Evolutionary conservation across 2,113 vertebrate genomes (phyloP), one percentile per base, ranked within the genome.

Genomic region (Sciurus niger): DNA sequence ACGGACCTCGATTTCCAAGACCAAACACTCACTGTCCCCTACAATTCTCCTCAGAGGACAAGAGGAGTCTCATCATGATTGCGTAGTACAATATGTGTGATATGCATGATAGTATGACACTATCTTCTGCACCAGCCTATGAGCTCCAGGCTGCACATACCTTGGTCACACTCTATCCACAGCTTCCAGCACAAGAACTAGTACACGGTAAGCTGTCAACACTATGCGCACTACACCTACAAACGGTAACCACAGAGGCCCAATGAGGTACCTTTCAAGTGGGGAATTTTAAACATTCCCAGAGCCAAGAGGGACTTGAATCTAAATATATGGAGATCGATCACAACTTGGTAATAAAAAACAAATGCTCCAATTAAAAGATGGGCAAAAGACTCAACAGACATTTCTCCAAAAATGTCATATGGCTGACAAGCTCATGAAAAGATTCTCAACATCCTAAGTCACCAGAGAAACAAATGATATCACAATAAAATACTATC

Each of bases 341-440:
- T 14, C 63, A 86, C 22, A 76, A 92, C n/a, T 92, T 46, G 86
- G 14, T 20, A 91, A 74, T 34, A 40, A 82, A 92, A 90, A 92
- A 51, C 48, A 77, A 92, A 73, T 68, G 84, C 76, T 14, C 53
- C 72, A 84, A 78, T 73, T 90, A 70, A 94, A 94, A 96, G 67
- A 34, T 37, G 12, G 53, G 10, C 34, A 86, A 87, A 84, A 60
- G 37, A 55, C 70, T 43, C 77, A 51, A 48, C 0, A 80, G 30
- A 73, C 20, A 82, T 30, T 53, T 90, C 73, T 86, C 68, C 70
- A 68, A 89, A 94, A 53, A 79, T 6, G 68, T 7, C 22, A 17
- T 24, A 82, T 24, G 53, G 74, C 28, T 87, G 84, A 40, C 0
- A 73, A 53, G 53, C 65, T 53, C 53, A 24, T 20, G 53, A 76